These are phyloP conservation scores for Aphodius granarius DNA, from an alignment of 2,888 invertebrate genomes.

Conservation along the genomic window DNA sequence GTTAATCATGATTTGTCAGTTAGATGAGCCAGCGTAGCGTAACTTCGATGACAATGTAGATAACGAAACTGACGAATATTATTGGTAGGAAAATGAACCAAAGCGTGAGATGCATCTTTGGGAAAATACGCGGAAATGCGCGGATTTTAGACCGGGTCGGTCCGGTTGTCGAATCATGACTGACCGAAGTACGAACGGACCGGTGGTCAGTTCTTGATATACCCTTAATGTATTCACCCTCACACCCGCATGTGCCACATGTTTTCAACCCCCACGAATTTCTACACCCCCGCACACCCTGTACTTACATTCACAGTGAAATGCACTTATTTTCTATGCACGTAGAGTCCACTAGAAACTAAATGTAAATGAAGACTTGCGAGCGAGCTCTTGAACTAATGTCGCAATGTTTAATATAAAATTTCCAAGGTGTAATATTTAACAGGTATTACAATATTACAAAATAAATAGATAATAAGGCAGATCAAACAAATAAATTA, in stretches of 20 bases:
- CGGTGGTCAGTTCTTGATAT: slow-evolving; percentile 51
- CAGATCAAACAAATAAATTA: slow-evolving; percentile 38
- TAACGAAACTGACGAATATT: slow-evolving; percentile 42
- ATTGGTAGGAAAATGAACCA: slow-evolving; percentile 39
- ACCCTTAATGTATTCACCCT: slow-evolving; percentile 53
- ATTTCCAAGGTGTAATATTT: slow-evolving; percentile 28
- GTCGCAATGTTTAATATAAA: slow-evolving; percentile 25
- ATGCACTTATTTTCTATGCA: not conserved
- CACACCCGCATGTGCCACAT: slow-evolving; percentile 45
- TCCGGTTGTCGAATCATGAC: slow-evolving; percentile 21
- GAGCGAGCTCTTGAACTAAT: not conserved
- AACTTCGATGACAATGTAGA: slow-evolving; percentile 43
- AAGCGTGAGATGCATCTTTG: slow-evolving; percentile 19
- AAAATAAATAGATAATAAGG: slow-evolving; percentile 32
- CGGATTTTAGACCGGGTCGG: not conserved
- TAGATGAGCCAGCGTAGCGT: slow-evolving; percentile 41
- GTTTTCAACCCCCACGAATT: slow-evolving; percentile 32
- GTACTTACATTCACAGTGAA: slow-evolving; percentile 17
- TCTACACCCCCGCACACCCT: not conserved
- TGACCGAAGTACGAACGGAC: slow-evolving; percentile 45
- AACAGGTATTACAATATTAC: slow-evolving; percentile 32
- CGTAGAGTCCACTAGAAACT: not conserved
- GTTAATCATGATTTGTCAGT: not conserved
- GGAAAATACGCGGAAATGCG: slow-evolving; percentile 14
- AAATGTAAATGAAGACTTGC: not conserved